Evolutionary conservation across 2,113 vertebrate species (phyloP).

Genomic region (Emydura subglobosa): DNA sequence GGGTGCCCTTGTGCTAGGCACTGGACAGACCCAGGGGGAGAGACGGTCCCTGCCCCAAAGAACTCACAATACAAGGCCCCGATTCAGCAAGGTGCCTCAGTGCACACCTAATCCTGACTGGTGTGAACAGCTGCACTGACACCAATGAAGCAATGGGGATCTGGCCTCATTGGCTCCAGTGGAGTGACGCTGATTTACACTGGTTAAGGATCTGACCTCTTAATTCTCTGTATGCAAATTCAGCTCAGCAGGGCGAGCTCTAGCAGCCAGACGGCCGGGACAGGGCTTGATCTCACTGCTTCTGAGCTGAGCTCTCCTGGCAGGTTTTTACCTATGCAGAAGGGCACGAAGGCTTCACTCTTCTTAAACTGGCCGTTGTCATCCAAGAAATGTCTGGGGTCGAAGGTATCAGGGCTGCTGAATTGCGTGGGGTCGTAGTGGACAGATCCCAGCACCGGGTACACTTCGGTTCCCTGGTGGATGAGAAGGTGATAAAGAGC

Average conservation of each 20-base stretch:
- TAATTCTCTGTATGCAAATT: too few species aligned
- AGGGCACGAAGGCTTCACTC: slow-evolving; percentile 63
- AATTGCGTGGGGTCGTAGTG: slow-evolving; percentile 64
- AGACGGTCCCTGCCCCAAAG: too few species aligned
- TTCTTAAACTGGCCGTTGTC: slow-evolving; percentile 73
- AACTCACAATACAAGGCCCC: too few species aligned
- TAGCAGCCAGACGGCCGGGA: not conserved
- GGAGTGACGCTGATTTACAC: not conserved
- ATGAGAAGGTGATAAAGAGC: accelerated
- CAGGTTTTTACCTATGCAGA: slow-evolving; percentile 65
- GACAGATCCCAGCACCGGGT: slow-evolving; percentile 65
- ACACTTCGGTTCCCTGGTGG: slow-evolving; percentile 59
- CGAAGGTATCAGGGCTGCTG: slow-evolving; percentile 49
- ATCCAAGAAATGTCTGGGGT: slow-evolving; percentile 72
- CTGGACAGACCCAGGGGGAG: too few species aligned
- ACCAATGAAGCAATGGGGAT: too few species aligned
- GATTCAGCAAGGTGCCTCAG: too few species aligned
- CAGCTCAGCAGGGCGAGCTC: too few species aligned
- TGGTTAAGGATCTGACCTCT: not conserved
- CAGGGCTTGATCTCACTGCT: not conserved
- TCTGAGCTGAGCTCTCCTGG: not conserved
- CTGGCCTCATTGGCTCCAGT: too few species aligned
- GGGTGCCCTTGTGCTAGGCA: too few species aligned
- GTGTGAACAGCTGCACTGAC: too few species aligned
- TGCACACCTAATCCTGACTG: too few species aligned